phyloP scores from a whole-genome alignment of 2,797 vertebrate species.

The Taenioides sp. region DNA sequence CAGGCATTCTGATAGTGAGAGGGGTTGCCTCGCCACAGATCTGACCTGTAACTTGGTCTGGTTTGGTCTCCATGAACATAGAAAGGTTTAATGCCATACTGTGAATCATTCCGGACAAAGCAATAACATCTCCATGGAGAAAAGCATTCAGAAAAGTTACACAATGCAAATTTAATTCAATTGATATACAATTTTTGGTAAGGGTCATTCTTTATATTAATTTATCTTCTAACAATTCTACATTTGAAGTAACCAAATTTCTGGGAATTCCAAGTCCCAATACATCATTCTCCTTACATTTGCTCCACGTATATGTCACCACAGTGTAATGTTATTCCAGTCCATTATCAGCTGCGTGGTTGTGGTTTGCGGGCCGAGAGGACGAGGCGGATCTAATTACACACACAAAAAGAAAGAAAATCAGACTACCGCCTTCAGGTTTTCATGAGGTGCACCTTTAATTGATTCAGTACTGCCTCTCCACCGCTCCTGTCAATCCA shows the following conservation, averaged over 20 bases:
- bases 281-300: background rate
- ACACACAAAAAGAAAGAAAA: background rate
- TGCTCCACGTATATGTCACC: slow-evolving; percentile 4
- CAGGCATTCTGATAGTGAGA: no score
- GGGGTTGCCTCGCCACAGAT: no score
- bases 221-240: background rate
- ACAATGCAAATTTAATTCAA: no score
- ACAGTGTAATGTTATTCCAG: slow-evolving; percentile 40
- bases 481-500: slow-evolving; percentile 73
- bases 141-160: no score
- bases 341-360: slow-evolving; percentile 44
- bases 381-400: slow-evolving; percentile 62
- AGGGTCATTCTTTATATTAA: no score
- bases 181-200: no score
- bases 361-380: slow-evolving; percentile 35
- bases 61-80: no score
- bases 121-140: no score
- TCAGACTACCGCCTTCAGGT: slow-evolving; percentile 26
- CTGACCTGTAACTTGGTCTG: no score
- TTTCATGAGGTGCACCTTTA: slow-evolving; percentile 67
- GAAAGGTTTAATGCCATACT: no score
- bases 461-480: slow-evolving; percentile 76
- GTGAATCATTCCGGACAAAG: no score
- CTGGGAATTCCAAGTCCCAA: background rate
- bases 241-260: background rate